Percentiles rank a stretch among this genome's conserved stretches.
Evolutionary conservation across 2,797 vertebrate species (phyloP).

Genomic region (Rachycentron canadum): DNA sequence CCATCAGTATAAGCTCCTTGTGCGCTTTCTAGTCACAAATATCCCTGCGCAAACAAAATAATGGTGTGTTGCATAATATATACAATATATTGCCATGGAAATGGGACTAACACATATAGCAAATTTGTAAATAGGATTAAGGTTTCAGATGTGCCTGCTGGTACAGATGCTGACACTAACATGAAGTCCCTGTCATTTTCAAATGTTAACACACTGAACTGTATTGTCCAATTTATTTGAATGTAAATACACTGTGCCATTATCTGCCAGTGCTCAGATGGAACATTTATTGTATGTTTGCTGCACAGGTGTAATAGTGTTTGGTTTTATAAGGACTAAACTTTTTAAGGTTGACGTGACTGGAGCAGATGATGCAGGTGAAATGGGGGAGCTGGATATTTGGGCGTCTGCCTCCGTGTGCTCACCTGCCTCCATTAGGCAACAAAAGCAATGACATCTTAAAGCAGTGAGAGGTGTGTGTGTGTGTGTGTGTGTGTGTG

Average conservation of each 20-base stretch:
- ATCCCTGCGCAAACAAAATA: conserved; percentile 19
- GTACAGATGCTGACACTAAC: neutral
- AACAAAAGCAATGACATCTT: conserved; percentile 45
- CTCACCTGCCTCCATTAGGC: conserved; percentile 34
- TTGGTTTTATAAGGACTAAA: neutral
- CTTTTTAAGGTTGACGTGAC: neutral
- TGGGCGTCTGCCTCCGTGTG: conserved; percentile 5
- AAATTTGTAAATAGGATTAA: conserved; percentile 21
- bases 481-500: conserved; percentile 21
- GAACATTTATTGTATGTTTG: neutral
- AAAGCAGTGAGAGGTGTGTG: conserved; percentile 58
- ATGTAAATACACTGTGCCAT: neutral
- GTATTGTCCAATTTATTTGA: neutral
- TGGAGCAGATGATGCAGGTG: neutral
- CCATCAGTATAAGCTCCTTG: neutral
- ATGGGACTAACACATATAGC: conserved; percentile 2
- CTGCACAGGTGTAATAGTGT: neutral
- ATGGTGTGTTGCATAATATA: neutral
- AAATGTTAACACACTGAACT: neutral
- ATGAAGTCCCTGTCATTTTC: neutral
- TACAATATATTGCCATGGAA: conserved; percentile 13
- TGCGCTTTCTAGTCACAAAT: conserved; percentile 11
- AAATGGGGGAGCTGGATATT: conserved; percentile 16
- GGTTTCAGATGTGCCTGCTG: neutral
- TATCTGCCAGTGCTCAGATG: neutral